A percentile compares a stretch with the other conserved stretches of the same genome.
These are phyloP conservation scores for Caenorhabditis latens DNA, from an alignment of 1,140 invertebrate genomes.

Conservation along the genomic window DNA sequence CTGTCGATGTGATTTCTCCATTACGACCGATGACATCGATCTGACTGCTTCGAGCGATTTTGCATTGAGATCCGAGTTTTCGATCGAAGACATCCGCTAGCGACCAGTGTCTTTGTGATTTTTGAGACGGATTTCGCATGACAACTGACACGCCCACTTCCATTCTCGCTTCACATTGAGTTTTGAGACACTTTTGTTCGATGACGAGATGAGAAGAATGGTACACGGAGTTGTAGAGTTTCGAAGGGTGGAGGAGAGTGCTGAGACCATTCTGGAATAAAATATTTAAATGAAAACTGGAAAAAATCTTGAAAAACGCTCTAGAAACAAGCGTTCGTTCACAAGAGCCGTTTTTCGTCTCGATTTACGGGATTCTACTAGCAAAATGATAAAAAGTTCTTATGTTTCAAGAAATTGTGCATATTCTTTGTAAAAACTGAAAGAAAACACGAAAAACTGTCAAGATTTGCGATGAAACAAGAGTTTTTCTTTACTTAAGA, in stretches of 20 bases:
- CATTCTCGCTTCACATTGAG: conserved; percentile 26
- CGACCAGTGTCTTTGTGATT: conserved; percentile 13
- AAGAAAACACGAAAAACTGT: too few relatives aligned
- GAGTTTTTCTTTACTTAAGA: too few relatives aligned
- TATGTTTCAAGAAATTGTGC: too few relatives aligned
- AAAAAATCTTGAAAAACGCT: too few relatives aligned
- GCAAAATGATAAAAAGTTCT: too few relatives aligned
- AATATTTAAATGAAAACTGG: too few relatives aligned
- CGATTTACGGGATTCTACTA: too few relatives aligned
- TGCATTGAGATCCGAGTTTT: conserved; percentile 36
- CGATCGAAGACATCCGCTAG: conserved; percentile 34
- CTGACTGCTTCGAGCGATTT: conserved; percentile 18
- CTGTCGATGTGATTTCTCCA: conserved; percentile 8
- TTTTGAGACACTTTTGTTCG: neutral
- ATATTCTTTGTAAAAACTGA: too few relatives aligned
- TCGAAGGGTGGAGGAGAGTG: conserved; percentile 63
- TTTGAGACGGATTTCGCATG: conserved; percentile 27
- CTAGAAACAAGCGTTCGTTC: too few relatives aligned
- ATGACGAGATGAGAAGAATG: conserved; percentile 58
- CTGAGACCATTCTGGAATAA: conserved; percentile 65
- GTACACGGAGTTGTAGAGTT: conserved; percentile 61
- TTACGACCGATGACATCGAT: neutral
- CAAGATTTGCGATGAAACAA: too few relatives aligned
- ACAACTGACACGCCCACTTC: conserved; percentile 3
- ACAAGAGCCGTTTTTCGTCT: too few relatives aligned